Base-by-base conservation (phyloP, 1,140 invertebrate genomes). In the Drosophila pallidifrons region DNA sequence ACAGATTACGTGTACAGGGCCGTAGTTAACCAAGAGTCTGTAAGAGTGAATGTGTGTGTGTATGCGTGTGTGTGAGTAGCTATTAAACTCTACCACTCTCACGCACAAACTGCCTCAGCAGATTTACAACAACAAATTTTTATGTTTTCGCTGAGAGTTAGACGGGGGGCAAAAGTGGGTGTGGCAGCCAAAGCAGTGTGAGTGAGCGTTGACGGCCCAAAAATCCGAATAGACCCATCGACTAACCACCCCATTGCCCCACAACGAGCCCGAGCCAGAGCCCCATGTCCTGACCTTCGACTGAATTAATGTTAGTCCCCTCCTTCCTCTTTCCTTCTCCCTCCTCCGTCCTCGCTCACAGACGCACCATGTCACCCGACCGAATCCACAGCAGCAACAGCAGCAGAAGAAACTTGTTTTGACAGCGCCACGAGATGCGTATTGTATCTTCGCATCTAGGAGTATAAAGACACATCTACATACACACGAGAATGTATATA, bases 41-140 rank as follows among this genome's bases (percentile, higher is more conserved):
- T 20, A 15, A 30, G 20, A 25, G 45, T 3, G 45, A 35, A 20
- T 57, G 30, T 20, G 28, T 16, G 54, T 38, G 51, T 75, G 45
- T 43, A 20, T 57, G 28, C 13, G 28, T 38, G 5, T 43, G 73
- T 65, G 67, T 16, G 54, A 46, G 57, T 75, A 74, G 73, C 69
- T 72, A 83, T 88, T 88, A 88, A 87, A 83, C 61, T 82, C 68
- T 55, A 79, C 79, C 77, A 68, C 68, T 55, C 73, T 75, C 73
- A 71, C 73, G 67, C 73, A 71, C 68, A 71, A 68, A 77, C 80
- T 82, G 68, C 74, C 77, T 41, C 46, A 78, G 77, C 83, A 83
- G 77, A 88, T 82, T 83, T 81, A 78, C 72, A 89, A 80, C 85
- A 89, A 82, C 85, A 89, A 89, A 89, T 89, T 89, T 89, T 89